Conservation (phyloP, 2,113 vertebrate genomes). For the Cynocephalus volans region DNA sequence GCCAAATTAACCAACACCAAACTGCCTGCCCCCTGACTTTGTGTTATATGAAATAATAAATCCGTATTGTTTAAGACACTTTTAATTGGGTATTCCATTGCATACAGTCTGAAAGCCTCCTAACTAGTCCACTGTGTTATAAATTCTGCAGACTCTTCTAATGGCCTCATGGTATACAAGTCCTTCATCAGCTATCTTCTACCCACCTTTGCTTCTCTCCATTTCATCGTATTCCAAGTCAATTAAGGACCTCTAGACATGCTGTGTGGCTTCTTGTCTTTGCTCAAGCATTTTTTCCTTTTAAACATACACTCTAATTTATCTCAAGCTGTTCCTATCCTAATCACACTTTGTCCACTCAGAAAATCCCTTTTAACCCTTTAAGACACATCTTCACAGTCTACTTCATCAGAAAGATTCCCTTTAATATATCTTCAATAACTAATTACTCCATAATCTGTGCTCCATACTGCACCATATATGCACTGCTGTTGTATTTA, state of each 20-base stretch:
- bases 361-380: neutral
- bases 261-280: neutral
- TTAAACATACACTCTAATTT: neutral
- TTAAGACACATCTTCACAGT: neutral
- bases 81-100: neutral
- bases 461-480: neutral
- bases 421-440: neutral
- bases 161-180: neutral
- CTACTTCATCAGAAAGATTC: neutral
- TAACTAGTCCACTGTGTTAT: neutral
- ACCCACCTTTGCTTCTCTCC: neutral
- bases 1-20: neutral
- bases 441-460: neutral
- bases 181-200: neutral
- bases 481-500: neutral
- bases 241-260: neutral
- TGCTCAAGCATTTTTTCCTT: neutral
- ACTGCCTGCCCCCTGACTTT: neutral
- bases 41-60: neutral
- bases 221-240: neutral
- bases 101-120: neutral
- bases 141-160: neutral
- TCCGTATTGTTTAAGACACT: neutral
- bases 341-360: neutral
- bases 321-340: neutral